Evolutionary conservation across 2,113 vertebrate genomes (phyloP), one percentile per base, ranked within the genome.

Genomic region (Neogobius melanostomus): DNA sequence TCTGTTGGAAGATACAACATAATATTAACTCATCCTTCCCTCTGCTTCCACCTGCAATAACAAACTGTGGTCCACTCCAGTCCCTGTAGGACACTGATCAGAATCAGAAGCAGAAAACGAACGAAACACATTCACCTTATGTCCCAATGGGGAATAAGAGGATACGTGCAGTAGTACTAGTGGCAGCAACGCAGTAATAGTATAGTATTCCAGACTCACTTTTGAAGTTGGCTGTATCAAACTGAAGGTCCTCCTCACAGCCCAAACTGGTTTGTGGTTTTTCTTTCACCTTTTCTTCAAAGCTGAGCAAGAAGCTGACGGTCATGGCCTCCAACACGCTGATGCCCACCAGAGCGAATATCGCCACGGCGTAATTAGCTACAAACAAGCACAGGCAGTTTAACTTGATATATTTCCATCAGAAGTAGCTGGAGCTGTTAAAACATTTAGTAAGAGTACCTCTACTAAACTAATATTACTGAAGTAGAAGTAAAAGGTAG

Each of bases 271-370:
- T 48, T 5, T 15, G 12, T 5, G 15, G 2, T 3, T 56, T 14
- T 4, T 65, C 7, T 0, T 1, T 6, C 7, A 15, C 72, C 0
- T 4, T 42, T 17, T 6, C 8, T 2, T 87, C 81, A 0, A 91
- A 17, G 8, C 79, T 59, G 0, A 54, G 6, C 1, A 92, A 60
- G 80, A 91, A 89, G 72, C 83, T 11, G 2, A 94, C 68, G 59
- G 93, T 52, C 68, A 92, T 90, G 76, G 88, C 80, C 79, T 94
- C 94, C 1, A 94, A 67, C 15, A 91, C 76, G 4, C 92, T 92
- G 21, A 91, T 11, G 65, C 92, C 83, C 88, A 94, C 92, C 65
- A 94, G 60, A 62, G 80, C 68, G 66, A 95, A 94, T 65, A 93
- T 74, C 0, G 68, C 76, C 0, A 86, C 43, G 64, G 92, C 92